phyloP scores from a whole-genome alignment of 2,888 invertebrate species.

The Notodromas monacha region DNA sequence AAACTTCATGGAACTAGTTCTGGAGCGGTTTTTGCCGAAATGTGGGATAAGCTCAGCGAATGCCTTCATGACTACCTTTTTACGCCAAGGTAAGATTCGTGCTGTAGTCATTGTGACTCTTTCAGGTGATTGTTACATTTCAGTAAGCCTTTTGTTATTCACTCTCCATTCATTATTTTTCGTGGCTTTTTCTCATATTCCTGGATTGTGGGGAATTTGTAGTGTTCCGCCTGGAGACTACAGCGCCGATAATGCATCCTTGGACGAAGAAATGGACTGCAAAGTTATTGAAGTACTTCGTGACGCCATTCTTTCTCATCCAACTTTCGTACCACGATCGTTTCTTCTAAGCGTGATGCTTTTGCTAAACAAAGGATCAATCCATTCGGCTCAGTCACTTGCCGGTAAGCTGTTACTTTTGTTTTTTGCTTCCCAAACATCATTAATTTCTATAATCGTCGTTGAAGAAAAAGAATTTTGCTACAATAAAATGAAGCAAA shows the following conservation, averaged over 20 bases:
- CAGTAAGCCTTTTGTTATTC: no score
- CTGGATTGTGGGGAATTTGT: no score
- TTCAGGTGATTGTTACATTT: no score
- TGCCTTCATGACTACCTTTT: slow-evolving; percentile 74
- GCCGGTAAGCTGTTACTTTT: slow-evolving; percentile 2
- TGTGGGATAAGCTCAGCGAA: slow-evolving; percentile 57
- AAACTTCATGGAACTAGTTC: slow-evolving; percentile 32
- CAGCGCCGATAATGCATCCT: slow-evolving; percentile 8
- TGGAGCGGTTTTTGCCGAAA: slow-evolving; percentile 31
- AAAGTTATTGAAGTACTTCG: slow-evolving; percentile 45
- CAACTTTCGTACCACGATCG: slow-evolving; percentile 38
- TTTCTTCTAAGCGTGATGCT: slow-evolving; percentile 50
- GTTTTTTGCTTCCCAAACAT: slow-evolving; percentile 12
- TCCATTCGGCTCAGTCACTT: slow-evolving; percentile 26
- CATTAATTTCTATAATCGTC: slow-evolving; percentile 10
- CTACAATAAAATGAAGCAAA: background rate
- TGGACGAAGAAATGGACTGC: slow-evolving; percentile 47
- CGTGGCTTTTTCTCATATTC: no score
- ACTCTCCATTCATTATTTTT: no score
- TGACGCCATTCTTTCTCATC: slow-evolving; percentile 46
- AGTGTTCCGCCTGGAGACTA: no score
- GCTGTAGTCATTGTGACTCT: no score
- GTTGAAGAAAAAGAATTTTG: slow-evolving; percentile 2
- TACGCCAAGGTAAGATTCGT: slow-evolving; percentile 33
- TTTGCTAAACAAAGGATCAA: slow-evolving; percentile 49